These are phyloP conservation scores for Orbicella faveolata DNA, from an alignment of 64 coral and sea anemone genomes.

Conservation along the genomic window DNA sequence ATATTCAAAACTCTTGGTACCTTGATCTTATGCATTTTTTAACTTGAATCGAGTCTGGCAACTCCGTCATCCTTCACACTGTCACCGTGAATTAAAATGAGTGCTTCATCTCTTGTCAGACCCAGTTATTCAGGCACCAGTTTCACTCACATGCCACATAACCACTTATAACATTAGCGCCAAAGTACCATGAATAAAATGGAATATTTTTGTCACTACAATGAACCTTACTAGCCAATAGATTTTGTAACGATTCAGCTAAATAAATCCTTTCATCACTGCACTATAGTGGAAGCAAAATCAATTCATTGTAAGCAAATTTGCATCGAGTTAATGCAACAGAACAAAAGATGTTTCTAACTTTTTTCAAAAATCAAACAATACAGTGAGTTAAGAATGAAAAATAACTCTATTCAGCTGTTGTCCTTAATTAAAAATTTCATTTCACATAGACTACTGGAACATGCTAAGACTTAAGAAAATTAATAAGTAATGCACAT, in stretches of 20 bases:
- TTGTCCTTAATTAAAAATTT: constrained; percentile 10
- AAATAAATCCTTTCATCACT: not conserved
- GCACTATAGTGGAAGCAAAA: not conserved
- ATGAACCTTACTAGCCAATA: constrained; percentile 6
- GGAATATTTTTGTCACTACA: not conserved
- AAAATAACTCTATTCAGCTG: constrained; percentile 23
- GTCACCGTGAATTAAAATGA: not conserved
- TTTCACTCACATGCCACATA: not conserved
- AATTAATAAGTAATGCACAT: constrained; percentile 40
- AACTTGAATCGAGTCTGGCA: not conserved
- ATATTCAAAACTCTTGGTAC: not conserved
- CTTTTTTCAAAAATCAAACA: not conserved
- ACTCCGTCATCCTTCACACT: not conserved
- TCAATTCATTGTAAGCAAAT: not conserved
- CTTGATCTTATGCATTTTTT: constrained; percentile 42
- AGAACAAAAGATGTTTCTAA: constrained; percentile 19
- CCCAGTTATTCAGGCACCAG: not conserved
- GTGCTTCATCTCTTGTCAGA: not conserved
- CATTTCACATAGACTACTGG: constrained; percentile 7
- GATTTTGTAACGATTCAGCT: constrained; percentile 10
- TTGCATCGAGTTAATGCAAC: constrained; percentile 13
- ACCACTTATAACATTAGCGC: constrained; percentile 21
- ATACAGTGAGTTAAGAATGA: not conserved
- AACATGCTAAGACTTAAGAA: not conserved
- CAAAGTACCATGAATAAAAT: constrained; percentile 2